A percentile compares a stretch with the other conserved stretches of the same genome.
Conservation (phyloP, 2,113 vertebrate species). For the Psophia crepitans region DNA sequence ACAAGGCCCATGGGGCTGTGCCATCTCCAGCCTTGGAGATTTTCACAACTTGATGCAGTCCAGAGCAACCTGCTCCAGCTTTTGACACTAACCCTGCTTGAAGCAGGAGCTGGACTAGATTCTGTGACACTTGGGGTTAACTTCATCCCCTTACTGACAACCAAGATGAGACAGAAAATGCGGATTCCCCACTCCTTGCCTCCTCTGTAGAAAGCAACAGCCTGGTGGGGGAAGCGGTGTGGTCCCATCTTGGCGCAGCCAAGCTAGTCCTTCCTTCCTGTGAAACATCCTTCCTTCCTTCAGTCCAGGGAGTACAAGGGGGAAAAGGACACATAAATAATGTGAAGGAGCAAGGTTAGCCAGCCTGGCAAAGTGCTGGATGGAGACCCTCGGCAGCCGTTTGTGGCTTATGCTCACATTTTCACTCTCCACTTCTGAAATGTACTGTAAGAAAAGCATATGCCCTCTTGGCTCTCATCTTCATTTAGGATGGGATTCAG, state of each 20-base stretch:
- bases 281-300: constrained; percentile 35
- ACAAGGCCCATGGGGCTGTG: neutral
- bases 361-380: neutral
- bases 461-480: neutral
- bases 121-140: neutral
- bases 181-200: neutral
- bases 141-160: neutral
- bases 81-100: neutral
- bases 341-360: neutral
- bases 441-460: neutral
- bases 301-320: neutral
- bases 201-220: neutral
- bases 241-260: neutral
- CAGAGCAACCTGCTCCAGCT: neutral
- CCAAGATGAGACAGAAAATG: neutral
- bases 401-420: neutral
- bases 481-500: neutral
- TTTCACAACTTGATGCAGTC: neutral
- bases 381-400: neutral
- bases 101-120: neutral
- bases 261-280: constrained; percentile 21
- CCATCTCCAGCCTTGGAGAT: neutral
- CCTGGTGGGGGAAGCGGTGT: neutral
- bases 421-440: neutral
- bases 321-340: neutral